These are phyloP conservation scores for Odocoileus virginianus DNA, from an alignment of 2,113 vertebrate genomes.

Conservation along the genomic window DNA sequence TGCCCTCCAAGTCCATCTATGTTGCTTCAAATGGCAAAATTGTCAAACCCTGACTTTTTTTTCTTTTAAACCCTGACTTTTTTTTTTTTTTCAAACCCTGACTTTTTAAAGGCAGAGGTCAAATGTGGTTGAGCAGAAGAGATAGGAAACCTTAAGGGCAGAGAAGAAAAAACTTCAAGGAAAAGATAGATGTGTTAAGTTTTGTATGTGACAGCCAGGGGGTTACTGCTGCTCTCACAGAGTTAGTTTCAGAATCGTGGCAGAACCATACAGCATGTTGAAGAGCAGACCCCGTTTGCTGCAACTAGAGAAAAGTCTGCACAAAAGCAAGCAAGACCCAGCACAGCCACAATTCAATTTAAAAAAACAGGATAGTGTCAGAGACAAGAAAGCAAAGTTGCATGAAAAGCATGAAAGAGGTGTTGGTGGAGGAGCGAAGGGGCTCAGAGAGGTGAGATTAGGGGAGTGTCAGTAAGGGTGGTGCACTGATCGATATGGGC, in stretches of 20 bases:
- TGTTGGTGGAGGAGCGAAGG: not conserved
- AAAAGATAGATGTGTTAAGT: not conserved
- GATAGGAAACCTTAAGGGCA: not conserved
- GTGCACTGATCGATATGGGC: not conserved
- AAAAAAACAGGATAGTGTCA: not conserved
- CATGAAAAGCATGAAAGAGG: not conserved
- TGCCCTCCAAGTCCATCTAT: not conserved
- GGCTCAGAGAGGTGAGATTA: not conserved
- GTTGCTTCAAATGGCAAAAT: not conserved
- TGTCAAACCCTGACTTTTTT: not conserved
- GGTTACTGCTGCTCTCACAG: not conserved
- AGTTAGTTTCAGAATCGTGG: not conserved
- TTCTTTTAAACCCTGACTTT: not conserved
- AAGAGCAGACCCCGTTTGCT: not conserved
- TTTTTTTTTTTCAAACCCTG: too few relatives aligned
- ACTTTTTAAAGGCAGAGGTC: not conserved
- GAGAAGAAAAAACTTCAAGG: not conserved
- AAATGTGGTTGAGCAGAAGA: conserved; percentile 3
- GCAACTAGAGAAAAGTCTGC: not conserved
- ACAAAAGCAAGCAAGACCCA: not conserved
- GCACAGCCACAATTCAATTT: not conserved
- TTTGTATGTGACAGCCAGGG: not conserved
- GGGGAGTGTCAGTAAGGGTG: not conserved
- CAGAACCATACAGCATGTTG: not conserved
- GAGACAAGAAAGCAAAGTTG: not conserved